Conservation (phyloP, 2,113 vertebrate genomes). For the Myiagra hebetior region DNA sequence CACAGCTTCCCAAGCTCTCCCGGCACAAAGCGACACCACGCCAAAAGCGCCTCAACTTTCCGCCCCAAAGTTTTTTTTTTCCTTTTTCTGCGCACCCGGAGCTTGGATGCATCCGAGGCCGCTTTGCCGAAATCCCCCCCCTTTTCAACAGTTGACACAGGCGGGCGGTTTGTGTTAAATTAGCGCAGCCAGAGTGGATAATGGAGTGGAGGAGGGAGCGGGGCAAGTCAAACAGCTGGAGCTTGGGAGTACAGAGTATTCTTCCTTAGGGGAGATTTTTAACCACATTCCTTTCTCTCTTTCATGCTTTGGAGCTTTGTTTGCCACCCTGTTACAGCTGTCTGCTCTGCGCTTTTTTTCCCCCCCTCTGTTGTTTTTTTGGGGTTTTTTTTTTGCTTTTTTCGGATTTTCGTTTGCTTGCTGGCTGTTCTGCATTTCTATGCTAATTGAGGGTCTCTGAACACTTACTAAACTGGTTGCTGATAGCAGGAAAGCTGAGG, state of each 20-base stretch:
- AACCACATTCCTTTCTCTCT: conserved; percentile 65
- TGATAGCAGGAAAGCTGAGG: conserved; percentile 54
- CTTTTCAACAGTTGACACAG: conserved; percentile 53
- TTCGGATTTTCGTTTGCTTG: not conserved
- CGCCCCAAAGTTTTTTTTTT: conserved; percentile 1
- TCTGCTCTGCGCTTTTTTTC: not conserved
- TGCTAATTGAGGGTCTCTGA: conserved; percentile 60
- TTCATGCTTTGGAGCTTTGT: conserved; percentile 63
- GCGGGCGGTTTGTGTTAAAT: conserved; percentile 45
- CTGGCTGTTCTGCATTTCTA: conserved; percentile 17
- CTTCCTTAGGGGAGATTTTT: conserved; percentile 66
- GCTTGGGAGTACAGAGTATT: conserved; percentile 13
- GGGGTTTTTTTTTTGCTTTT: not conserved
- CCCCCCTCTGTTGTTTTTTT: not conserved
- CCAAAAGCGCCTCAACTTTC: conserved; percentile 54
- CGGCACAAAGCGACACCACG: not conserved
- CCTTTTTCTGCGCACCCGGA: not conserved
- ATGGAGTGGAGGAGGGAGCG: conserved; percentile 55
- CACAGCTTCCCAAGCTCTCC: not conserved
- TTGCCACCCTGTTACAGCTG: conserved; percentile 46
- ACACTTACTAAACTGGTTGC: conserved; percentile 56
- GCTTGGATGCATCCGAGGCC: not conserved
- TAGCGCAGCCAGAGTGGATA: conserved; percentile 34
- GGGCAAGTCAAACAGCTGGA: conserved; percentile 57
- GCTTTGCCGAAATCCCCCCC: not conserved